Evolutionary conservation across 2,888 invertebrate genomes (phyloP).

Genomic region (Sarcophaga caerulescens): DNA sequence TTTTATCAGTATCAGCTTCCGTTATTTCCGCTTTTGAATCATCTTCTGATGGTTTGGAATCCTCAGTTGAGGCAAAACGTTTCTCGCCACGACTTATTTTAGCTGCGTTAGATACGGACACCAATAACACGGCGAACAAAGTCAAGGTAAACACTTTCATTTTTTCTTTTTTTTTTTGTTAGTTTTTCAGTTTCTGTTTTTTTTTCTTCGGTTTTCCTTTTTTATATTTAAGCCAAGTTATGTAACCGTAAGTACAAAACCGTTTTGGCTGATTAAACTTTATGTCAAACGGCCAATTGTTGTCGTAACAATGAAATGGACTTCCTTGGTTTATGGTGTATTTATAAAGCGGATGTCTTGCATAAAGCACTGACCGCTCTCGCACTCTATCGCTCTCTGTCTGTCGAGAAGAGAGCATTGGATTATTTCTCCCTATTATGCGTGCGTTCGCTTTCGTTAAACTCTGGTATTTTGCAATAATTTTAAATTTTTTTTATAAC

Average conservation of each 20-base stretch:
- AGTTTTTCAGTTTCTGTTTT: conserved; percentile 4
- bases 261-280: conserved; percentile 34
- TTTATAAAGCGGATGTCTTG: conserved; percentile 80
- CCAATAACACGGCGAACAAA: conserved; percentile 49
- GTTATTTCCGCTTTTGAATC: conserved; percentile 10
- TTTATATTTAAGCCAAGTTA: conserved; percentile 42
- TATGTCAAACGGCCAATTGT: conserved; percentile 72
- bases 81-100: conserved; percentile 43
- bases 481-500: not conserved
- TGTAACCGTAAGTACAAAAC: conserved; percentile 30
- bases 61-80: conserved; percentile 6
- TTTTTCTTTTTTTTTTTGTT: conserved; percentile 57
- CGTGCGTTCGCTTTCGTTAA: not conserved
- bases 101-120: conserved; percentile 24
- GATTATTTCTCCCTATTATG: not conserved
- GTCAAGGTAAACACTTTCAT: conserved; percentile 69
- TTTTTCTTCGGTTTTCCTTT: not conserved
- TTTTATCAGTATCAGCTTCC: conserved; percentile 39
- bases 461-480: conserved; percentile 51
- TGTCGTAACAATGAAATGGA: conserved; percentile 77
- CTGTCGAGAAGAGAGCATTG: not conserved
- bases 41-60: conserved; percentile 3
- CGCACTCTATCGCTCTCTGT: not conserved
- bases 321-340: conserved; percentile 79
- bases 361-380: conserved; percentile 33